phyloP scores from a whole-genome alignment of 2,888 invertebrate genomes.

The Dichetophora obliterata region DNA sequence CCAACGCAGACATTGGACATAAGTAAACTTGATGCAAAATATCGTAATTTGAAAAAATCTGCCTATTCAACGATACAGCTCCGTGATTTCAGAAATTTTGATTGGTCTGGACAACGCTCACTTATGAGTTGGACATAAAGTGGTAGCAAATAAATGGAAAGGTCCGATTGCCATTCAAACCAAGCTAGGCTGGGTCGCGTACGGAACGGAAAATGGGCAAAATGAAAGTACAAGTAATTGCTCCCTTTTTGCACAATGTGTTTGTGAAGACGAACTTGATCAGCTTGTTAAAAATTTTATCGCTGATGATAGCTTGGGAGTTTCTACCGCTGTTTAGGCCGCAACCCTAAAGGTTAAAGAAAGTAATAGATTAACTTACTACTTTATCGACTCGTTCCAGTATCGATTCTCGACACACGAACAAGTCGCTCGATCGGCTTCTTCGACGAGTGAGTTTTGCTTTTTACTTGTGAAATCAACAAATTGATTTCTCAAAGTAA shows the following conservation, averaged over 20 bases:
- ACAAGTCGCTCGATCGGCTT: no score
- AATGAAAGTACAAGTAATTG: background rate
- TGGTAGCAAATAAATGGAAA: constrained; percentile 14
- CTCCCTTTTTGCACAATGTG: background rate
- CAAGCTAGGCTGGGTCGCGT: background rate
- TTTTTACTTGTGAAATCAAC: no score
- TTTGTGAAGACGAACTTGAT: constrained; percentile 7
- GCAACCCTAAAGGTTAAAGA: no score
- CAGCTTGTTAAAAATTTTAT: constrained; percentile 9
- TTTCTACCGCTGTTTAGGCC: no score
- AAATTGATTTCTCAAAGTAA: no score
- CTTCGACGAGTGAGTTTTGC: no score
- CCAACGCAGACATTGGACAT: constrained; percentile 40
- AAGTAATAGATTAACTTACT: no score
- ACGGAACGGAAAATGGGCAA: background rate
- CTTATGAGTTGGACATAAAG: constrained; percentile 20
- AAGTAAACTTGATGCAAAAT: constrained; percentile 23
- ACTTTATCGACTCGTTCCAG: no score
- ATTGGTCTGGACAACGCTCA: constrained; percentile 42
- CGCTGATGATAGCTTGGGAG: constrained; percentile 5
- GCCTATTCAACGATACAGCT: constrained; percentile 9
- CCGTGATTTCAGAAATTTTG: constrained; percentile 30
- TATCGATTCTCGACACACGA: no score
- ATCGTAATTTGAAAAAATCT: constrained; percentile 27
- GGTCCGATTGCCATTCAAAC: background rate